Evolutionary conservation across 2,888 invertebrate species (phyloP).

Genomic region (Orchesella flavescens): DNA sequence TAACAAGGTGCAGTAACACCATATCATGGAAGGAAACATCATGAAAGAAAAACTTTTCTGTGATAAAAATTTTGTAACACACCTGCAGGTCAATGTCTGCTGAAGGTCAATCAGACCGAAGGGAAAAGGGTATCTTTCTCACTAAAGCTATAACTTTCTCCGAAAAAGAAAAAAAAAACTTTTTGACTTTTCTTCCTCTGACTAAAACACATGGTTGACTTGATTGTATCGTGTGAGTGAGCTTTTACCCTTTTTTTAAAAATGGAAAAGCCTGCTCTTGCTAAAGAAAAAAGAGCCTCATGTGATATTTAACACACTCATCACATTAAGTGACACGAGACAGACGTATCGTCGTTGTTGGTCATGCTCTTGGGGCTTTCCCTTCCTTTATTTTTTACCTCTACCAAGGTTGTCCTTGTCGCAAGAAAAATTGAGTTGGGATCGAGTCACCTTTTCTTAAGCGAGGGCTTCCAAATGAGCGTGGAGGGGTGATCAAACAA

Average conservation of each 20-base stretch:
- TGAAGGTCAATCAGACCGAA: constrained; percentile 3
- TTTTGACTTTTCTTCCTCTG: neutral
- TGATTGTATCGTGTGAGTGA: neutral
- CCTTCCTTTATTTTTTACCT: neutral
- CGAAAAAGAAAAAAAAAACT: neutral
- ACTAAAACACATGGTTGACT: neutral
- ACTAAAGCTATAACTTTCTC: too few relatives aligned
- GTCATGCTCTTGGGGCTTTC: constrained; percentile 6
- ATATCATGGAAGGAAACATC: too few relatives aligned
- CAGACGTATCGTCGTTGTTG: neutral
- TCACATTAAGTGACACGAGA: constrained; percentile 45
- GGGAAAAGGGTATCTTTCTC: too few relatives aligned
- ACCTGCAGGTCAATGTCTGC: neutral
- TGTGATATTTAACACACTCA: constrained; percentile 49
- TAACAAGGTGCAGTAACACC: too few relatives aligned
- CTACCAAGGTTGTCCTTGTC: neutral
- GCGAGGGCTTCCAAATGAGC: neutral
- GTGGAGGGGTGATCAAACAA: constrained; percentile 19
- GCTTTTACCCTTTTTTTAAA: neutral
- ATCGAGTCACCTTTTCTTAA: neutral
- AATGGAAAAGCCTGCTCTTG: neutral
- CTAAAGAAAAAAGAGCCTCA: constrained; percentile 14
- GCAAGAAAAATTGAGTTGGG: neutral
- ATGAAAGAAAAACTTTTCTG: too few relatives aligned
- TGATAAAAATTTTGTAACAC: neutral